Conservation (phyloP, 2,113 vertebrate species). For the Chaetodon auriga region DNA sequence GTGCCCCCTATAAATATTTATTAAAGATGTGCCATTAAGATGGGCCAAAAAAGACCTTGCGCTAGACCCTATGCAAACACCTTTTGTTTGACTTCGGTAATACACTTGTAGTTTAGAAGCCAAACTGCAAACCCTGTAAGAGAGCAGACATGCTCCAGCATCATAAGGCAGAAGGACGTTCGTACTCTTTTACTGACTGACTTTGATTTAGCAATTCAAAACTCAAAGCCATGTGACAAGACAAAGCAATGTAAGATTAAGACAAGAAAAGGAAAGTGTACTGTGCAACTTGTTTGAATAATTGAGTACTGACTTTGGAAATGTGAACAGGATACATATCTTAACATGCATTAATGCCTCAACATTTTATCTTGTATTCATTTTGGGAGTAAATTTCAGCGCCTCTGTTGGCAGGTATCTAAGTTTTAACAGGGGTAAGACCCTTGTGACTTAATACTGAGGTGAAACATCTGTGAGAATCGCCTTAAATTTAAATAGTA, state of each 20-base stretch:
- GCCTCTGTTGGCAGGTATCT: neutral
- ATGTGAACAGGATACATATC: neutral
- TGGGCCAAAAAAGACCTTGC: slow-evolving; percentile 61
- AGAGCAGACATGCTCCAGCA: slow-evolving; percentile 63
- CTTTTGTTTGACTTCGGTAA: slow-evolving; percentile 81
- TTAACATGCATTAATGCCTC: neutral
- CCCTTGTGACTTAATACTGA: neutral
- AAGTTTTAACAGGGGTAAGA: neutral
- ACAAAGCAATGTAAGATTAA: slow-evolving; percentile 39
- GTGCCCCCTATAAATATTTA: slow-evolving; percentile 84
- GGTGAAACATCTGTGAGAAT: neutral
- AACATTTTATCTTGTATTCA: neutral
- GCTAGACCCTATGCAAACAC: slow-evolving; percentile 77
- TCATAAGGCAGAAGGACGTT: slow-evolving; percentile 44
- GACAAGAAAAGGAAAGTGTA: neutral
- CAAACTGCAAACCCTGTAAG: slow-evolving; percentile 55
- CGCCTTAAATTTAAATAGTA: neutral
- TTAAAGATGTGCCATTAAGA: slow-evolving; percentile 82
- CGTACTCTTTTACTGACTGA: slow-evolving; percentile 14
- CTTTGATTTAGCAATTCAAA: slow-evolving; percentile 46
- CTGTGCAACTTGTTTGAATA: neutral
- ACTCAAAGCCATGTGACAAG: slow-evolving; percentile 25
- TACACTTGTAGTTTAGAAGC: slow-evolving; percentile 73
- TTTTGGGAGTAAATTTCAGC: neutral
- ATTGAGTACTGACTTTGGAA: neutral